Conservation (phyloP, 2,797 vertebrate species). For the Vireo griseus region DNA sequence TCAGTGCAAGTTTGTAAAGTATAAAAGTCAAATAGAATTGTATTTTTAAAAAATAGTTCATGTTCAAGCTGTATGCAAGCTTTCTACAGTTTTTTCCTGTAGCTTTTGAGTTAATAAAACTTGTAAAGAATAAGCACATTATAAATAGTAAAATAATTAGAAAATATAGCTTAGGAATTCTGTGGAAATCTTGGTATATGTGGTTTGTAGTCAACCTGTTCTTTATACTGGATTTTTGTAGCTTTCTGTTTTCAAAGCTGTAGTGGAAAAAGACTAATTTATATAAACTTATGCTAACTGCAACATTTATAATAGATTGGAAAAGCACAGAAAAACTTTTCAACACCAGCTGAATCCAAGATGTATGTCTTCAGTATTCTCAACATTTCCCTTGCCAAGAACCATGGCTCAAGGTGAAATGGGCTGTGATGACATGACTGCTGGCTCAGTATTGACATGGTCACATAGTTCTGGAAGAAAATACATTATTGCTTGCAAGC, state of each 20-base stretch:
- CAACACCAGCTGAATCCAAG: neutral
- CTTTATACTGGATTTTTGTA: neutral
- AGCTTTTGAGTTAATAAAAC: neutral
- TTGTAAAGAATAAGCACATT: neutral
- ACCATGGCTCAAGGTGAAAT: neutral
- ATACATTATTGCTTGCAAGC: neutral
- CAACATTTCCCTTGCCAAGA: neutral
- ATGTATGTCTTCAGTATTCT: neutral
- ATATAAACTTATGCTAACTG: neutral
- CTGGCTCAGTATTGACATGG: neutral
- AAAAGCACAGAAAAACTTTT: neutral
- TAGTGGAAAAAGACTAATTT: neutral
- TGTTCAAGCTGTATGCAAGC: neutral
- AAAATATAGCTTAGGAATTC: neutral
- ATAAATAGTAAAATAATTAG: neutral
- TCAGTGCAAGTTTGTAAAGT: neutral
- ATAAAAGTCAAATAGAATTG: neutral
- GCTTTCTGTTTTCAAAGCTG: neutral
- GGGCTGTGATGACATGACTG: neutral
- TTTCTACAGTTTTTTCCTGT: neutral
- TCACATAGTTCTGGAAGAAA: neutral
- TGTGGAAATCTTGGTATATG: neutral
- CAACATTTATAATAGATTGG: neutral
- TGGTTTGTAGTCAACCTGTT: neutral
- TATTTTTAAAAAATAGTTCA: accelerated